These are phyloP conservation scores for Vireo griseus DNA, from an alignment of 2,797 vertebrate genomes.

Conservation along the genomic window DNA sequence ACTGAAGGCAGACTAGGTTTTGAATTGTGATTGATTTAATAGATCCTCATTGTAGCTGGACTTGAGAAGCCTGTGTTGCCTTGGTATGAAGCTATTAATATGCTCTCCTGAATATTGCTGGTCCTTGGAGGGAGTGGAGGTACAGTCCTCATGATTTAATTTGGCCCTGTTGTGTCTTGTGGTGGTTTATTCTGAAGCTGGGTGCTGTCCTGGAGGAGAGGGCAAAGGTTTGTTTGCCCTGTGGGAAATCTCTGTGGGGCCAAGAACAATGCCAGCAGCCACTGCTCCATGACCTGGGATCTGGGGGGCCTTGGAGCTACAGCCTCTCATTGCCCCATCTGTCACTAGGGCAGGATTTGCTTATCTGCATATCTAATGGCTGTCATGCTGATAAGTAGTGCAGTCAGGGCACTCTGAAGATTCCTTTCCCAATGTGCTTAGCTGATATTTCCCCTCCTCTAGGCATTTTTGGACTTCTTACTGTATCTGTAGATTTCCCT, in stretches of 20 bases:
- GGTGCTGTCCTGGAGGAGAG: not conserved
- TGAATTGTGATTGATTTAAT: conserved; percentile 38
- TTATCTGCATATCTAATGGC: not conserved
- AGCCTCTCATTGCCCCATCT: rapidly evolving
- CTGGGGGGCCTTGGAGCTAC: not conserved
- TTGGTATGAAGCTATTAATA: not conserved
- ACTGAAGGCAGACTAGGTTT: conserved; percentile 13
- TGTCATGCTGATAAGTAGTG: not conserved
- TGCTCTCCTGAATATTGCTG: not conserved
- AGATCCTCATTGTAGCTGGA: not conserved
- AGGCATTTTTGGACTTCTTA: not conserved
- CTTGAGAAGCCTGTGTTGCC: not conserved
- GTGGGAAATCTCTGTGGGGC: not conserved
- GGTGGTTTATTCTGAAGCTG: not conserved
- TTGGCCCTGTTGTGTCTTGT: not conserved
- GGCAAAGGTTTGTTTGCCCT: not conserved
- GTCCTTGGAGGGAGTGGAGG: not conserved
- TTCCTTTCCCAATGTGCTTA: not conserved
- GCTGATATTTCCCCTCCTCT: not conserved
- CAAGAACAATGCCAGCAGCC: not conserved
- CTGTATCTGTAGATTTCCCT: not conserved
- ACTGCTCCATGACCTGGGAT: not conserved
- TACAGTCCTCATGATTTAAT: not conserved
- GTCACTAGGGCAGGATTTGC: not conserved
- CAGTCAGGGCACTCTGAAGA: not conserved